Base-by-base conservation (phyloP, 1,140 invertebrate species). In the Cephus cinctus region DNA sequence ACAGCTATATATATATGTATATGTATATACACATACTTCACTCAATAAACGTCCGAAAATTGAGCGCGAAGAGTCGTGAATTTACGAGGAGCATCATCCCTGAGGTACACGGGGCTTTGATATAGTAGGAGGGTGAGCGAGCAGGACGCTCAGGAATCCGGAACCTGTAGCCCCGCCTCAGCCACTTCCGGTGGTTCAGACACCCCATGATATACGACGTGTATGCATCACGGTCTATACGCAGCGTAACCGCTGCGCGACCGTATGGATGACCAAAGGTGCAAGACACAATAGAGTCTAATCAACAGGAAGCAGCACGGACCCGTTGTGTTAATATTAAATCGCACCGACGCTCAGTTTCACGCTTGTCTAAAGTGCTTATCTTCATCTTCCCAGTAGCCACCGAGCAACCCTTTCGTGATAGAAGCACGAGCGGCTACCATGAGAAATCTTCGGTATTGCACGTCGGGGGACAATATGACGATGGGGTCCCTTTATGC, bases 161-260 rank as follows among this genome's bases (percentile, higher is more conserved):
- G 40, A 51, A 51, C 51, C 16, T 20, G 5, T 2, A 1, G 6
- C 27, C 18, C 38, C 31, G 51, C 40, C 56, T 56, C 25, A 27
- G 6, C 38, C 52, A 54, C 63, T 72, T 71, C 66, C 69, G 63
- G 58, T 67, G 59, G 46, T 57, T 60, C 60, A 56, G 58, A 57
- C 59, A 61, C 60, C 57, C n/a, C 67, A 69, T 74, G 67, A 71
- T 71, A 69, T 74, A 73, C 56, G 62, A 61, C 60, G 60, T 63
- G 59, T 67, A 67, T 70, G 63, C 63, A 67, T 67, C 61, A 52
- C 53, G 47, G 57, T 55, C n/a, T n/a, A 47, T 47, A 50, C 43
- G 43, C 56, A 45, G 51, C 48, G 50, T 56, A 63, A 69, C 59
- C 57, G 45, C n/a, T n/a, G n/a, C n/a, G n/a, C n/a, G n/a, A n/a